Evolutionary conservation across 2,888 invertebrate species (phyloP), one percentile per base, ranked within the genome.

Genomic region (Archips crataeganus): DNA sequence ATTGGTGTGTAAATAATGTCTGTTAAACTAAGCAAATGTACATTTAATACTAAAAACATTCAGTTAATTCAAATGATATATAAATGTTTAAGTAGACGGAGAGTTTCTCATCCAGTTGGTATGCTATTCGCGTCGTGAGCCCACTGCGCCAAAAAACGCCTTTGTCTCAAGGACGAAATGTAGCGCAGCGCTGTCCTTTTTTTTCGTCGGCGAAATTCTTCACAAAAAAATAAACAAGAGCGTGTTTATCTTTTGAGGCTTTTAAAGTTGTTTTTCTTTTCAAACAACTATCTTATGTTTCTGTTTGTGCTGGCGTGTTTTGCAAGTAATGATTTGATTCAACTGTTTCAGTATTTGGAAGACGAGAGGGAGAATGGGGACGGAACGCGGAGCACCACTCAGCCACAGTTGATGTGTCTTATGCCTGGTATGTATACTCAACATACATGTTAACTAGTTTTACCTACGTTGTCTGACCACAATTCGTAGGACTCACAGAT

Each of bases 341-440:
- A 32, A 15, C 57, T 71, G n/a, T 86, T 94, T 79, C 85, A 95
- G 95, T 90, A 92, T 83, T 80, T 95, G 84, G 94, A 95, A 75
- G 93, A 94, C 76, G 95, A 95, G 77, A 87, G 95, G 69, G 93
- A 94, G 65, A 94, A 92, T 71, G 90, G 95, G 68, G 96, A 96
- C 78, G 93, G 94, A 23, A 91, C 91, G 47, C 95, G 94, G 78
- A 95, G 86, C 70, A 89, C 93, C 45, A 89, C 95, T 73, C 95
- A 95, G 76, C 96, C 96, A 11, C 96, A 96, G 79, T 95, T 96
- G 77, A 95, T 96, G 93, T 96, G 96, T 80, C 92, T 96, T 49
- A 96, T 95, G 95, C 94, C 95, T 63, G 95, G 95, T 94, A 79
- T 70, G 82, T 82, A 4, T 42, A 45, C 36, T 36, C 36, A 23